Evolutionary conservation across 2,888 invertebrate genomes (phyloP), one percentile per base, ranked within the genome.

Genomic region (Amblyteles armatorius): DNA sequence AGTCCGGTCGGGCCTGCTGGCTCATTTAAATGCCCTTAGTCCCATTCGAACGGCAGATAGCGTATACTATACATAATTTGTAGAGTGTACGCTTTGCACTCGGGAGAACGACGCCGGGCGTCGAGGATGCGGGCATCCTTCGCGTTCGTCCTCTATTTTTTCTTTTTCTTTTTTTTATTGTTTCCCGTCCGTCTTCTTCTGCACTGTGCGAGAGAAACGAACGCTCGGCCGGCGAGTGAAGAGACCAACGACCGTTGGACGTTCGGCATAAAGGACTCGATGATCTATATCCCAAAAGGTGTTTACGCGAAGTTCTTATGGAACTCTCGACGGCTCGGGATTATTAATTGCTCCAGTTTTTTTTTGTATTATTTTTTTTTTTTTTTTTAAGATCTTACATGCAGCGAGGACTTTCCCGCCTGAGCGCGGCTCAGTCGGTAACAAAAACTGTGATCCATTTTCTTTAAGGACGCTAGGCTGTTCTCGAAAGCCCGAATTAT

Each of bases 1-100:
- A 63, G 79, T 81, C 67, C 80, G 77, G 84, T 36, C 82, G 40
- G 85, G 88, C 67, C 82, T 74, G 90, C 79, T 55, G 90, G 79
- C 85, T 90, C 88, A 86, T 91, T 92, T 92, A 92, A 92, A 92
- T 92, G 91, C 87, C 91, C 90, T 89, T 86, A 87, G 87, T 87
- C 78, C 13, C 19, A 22, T 60, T 29, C 50, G 71, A 73, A 67
- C 33, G 26, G 52, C 33, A 13, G 44, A 22, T 55, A 48, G 40
- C 6, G 5, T 55, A 50, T 52, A 22, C 19, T 67, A n/a, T 40
- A 40, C 36, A 40, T 44, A 67, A 63, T 67, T 40, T 40, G 40
- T 67, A 9, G 40, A n/a, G 40, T 22, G 40, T 67, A 40, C 22
- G 40, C 40, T n/a, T 67, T 26, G 63, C 36, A 33, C 33, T 65